Conservation (phyloP, 2,888 invertebrate species). For the Campoplex nolae region DNA sequence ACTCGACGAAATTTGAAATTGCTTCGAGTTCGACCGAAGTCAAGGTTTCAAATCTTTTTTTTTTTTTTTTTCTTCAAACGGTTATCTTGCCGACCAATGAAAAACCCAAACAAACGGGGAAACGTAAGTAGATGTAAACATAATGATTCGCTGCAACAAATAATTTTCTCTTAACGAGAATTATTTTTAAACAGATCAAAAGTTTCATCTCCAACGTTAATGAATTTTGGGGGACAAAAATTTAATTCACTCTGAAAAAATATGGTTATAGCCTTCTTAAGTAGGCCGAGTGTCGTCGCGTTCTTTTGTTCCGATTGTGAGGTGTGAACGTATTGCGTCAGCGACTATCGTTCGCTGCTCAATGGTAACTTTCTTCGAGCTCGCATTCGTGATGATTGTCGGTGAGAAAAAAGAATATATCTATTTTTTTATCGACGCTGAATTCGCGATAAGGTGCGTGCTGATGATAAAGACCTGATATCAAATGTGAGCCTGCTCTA, state of each 20-base stretch:
- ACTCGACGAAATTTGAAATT: background rate
- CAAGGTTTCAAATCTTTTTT: no score
- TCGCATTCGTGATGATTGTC: conserved; percentile 3
- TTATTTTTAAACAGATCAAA: background rate
- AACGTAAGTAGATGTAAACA: no score
- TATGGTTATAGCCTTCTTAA: background rate
- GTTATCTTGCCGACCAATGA: no score
- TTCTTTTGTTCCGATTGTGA: conserved; percentile 79
- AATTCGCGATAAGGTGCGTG: conserved; percentile 60
- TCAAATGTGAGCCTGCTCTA: background rate
- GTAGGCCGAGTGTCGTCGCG: conserved; percentile 72
- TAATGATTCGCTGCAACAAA: no score
- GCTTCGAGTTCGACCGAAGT: no score
- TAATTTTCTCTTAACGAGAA: background rate
- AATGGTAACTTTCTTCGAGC: conserved; percentile 29
- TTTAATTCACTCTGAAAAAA: background rate
- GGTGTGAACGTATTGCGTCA: conserved; percentile 77
- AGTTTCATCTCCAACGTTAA: background rate
- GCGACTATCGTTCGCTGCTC: conserved; percentile 39
- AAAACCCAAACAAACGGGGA: no score
- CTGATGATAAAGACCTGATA: conserved; percentile 52
- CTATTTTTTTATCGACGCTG: conserved; percentile 41
- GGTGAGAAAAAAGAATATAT: background rate
- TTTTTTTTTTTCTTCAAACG: no score
- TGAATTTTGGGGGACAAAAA: no score